phyloP scores from a whole-genome alignment of 2,113 vertebrate genomes.

The Hemibagrus wyckioides region DNA sequence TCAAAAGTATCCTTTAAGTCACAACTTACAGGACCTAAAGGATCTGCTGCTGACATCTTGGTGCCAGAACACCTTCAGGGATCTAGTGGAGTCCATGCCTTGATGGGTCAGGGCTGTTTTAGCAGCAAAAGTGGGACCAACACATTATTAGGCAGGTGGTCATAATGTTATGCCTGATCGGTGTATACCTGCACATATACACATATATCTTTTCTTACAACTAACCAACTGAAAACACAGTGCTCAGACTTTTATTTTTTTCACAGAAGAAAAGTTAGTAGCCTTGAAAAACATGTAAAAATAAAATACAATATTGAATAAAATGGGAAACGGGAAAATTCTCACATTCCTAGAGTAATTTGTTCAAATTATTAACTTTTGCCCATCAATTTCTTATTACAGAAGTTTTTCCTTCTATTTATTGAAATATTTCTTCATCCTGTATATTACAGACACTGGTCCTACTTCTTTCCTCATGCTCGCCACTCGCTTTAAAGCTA shows the following conservation, averaged over 20 bases:
- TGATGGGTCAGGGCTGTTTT: too few relatives aligned
- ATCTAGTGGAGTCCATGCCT: too few relatives aligned
- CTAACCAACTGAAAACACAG: neutral
- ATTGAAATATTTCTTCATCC: neutral
- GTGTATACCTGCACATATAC: neutral
- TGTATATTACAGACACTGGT: neutral
- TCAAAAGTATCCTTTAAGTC: too few relatives aligned
- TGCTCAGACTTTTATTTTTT: too few relatives aligned
- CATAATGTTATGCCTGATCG: too few relatives aligned
- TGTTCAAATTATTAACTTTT: neutral
- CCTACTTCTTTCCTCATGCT: neutral
- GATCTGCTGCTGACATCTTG: too few relatives aligned
- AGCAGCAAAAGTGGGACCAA: too few relatives aligned
- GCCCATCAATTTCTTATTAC: neutral
- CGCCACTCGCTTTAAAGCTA: neutral
- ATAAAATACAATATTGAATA: neutral
- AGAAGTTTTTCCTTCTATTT: neutral
- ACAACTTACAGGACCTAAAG: too few relatives aligned
- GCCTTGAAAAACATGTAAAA: neutral
- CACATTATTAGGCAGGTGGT: too few relatives aligned
- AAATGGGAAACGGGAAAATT: neutral
- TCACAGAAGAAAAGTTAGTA: too few relatives aligned
- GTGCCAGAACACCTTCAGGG: too few relatives aligned
- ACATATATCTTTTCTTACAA: neutral
- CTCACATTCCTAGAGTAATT: neutral